Evolutionary conservation across 1,140 invertebrate species (phyloP).

Genomic region (Muscidifurax raptorellus): DNA sequence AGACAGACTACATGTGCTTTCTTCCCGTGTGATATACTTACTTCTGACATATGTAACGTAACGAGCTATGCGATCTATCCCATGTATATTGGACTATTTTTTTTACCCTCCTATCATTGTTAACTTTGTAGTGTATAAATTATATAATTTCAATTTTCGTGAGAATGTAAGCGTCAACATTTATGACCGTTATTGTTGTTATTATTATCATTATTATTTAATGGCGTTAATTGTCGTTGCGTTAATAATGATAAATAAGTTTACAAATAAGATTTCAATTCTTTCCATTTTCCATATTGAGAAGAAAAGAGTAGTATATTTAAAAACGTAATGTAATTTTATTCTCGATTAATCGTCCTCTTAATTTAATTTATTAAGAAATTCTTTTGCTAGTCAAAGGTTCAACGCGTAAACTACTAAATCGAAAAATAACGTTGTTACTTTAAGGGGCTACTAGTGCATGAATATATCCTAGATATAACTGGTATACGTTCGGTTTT

Average conservation of each 20-base stretch:
- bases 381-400: slow-evolving; percentile 38
- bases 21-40: slow-evolving; percentile 50
- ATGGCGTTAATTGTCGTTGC: slow-evolving; percentile 14
- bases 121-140: slow-evolving; percentile 14
- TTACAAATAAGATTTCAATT: slow-evolving; percentile 17
- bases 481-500: background rate
- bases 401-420: slow-evolving; percentile 18
- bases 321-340: slow-evolving; percentile 2
- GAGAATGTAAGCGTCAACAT: slow-evolving; percentile 28
- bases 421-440: slow-evolving; percentile 37
- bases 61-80: slow-evolving; percentile 40
- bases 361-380: background rate
- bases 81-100: slow-evolving; percentile 18
- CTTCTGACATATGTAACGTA: slow-evolving; percentile 38
- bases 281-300: slow-evolving; percentile 14
- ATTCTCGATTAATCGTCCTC: background rate
- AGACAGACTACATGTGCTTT: slow-evolving; percentile 46
- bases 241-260: slow-evolving; percentile 33
- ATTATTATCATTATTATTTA: slow-evolving; percentile 33
- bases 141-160: slow-evolving; percentile 21
- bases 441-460: slow-evolving; percentile 49
- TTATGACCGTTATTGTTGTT: slow-evolving; percentile 39
- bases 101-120: slow-evolving; percentile 24
- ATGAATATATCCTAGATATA: slow-evolving; percentile 27
- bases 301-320: slow-evolving; percentile 8